Evolutionary conservation across 2,113 vertebrate genomes (phyloP).

Genomic region (Alligator mississippiensis): DNA sequence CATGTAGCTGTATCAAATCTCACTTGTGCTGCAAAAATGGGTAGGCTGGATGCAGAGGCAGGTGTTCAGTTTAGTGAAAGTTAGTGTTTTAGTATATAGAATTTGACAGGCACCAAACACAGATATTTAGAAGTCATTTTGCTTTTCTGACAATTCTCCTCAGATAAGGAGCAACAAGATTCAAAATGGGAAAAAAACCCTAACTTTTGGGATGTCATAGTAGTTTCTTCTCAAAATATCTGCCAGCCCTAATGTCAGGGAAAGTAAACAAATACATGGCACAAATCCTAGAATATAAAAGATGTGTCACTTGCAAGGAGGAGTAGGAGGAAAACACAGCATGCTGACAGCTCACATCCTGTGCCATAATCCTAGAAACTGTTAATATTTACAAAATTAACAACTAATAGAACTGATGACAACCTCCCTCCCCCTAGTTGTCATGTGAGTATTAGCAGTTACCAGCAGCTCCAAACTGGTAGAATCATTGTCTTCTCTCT

Average conservation of each 20-base stretch:
- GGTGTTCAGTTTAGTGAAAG: not conserved
- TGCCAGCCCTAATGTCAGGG: not conserved
- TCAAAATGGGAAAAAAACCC: not conserved
- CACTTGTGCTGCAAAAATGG: not conserved
- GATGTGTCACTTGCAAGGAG: slow-evolving; percentile 53
- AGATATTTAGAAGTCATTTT: not conserved
- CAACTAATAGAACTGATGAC: slow-evolving; percentile 58
- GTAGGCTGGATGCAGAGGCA: slow-evolving; percentile 28
- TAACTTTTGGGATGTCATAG: slow-evolving; percentile 16
- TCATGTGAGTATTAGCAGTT: slow-evolving; percentile 69
- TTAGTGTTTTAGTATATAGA: not conserved
- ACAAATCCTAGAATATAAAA: not conserved
- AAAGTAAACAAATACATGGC: slow-evolving; percentile 31
- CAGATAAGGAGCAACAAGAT: slow-evolving; percentile 14
- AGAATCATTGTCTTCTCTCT: slow-evolving; percentile 30
- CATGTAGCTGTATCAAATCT: accelerated
- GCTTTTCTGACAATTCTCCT: slow-evolving; percentile 7
- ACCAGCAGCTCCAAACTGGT: slow-evolving; percentile 47
- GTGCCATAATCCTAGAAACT: slow-evolving; percentile 66
- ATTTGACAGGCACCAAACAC: not conserved
- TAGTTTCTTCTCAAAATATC: slow-evolving; percentile 31
- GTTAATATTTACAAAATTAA: slow-evolving; percentile 76
- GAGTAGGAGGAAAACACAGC: slow-evolving; percentile 57
- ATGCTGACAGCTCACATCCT: slow-evolving; percentile 70
- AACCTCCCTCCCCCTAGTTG: slow-evolving; percentile 65